Evolutionary conservation across 2,113 vertebrate genomes (phyloP).

Genomic region (Melanerpes aurifrons): DNA sequence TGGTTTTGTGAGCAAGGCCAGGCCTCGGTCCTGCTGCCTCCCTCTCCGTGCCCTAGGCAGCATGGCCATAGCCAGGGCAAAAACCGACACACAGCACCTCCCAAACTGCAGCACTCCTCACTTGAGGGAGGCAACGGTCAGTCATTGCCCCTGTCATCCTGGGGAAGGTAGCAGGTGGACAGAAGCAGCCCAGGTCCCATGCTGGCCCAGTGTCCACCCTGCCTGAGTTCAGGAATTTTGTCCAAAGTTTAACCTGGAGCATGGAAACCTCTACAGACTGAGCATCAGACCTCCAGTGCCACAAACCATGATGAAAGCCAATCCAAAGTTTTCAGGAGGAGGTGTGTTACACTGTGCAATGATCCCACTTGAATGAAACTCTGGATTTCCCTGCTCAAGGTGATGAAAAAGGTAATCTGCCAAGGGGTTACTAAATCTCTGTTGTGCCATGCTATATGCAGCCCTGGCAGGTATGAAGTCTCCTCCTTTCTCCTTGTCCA

Average conservation of each 20-base stretch:
- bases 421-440: background rate
- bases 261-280: background rate
- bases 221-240: background rate
- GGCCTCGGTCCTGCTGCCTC: background rate
- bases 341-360: fast-evolving
- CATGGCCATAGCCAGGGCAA: fast-evolving
- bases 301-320: background rate
- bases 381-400: background rate
- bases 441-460: background rate
- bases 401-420: background rate
- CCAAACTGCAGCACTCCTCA: fast-evolving
- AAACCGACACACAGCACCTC: background rate
- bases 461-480: background rate
- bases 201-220: background rate
- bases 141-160: background rate
- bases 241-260: background rate
- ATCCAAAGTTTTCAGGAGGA: background rate
- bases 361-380: background rate
- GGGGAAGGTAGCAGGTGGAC: background rate
- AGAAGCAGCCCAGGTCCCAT: background rate
- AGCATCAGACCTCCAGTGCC: background rate
- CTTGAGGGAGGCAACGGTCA: fast-evolving
- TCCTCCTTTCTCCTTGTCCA: background rate
- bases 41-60: background rate
- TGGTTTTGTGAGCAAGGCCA: background rate